These are phyloP conservation scores for Apostichopus parvimensis DNA, from an alignment of 35 echinoderm and acorn worm species.

Conservation along the genomic window DNA sequence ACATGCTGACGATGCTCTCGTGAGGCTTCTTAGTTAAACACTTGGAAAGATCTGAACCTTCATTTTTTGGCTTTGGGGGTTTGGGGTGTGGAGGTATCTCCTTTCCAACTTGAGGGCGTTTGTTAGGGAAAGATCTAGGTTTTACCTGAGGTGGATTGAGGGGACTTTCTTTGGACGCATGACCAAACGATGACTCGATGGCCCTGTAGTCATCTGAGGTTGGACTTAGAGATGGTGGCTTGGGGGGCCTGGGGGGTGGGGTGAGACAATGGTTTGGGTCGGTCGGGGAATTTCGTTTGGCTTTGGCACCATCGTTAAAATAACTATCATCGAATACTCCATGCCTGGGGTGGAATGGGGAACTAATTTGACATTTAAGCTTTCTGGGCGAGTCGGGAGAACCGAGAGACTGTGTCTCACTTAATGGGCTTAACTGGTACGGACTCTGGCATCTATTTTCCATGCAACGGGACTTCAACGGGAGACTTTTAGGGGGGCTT, in stretches of 20 bases:
- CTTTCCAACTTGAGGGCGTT: neutral
- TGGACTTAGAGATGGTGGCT: slow-evolving; percentile 27
- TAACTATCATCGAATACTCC: slow-evolving; percentile 33
- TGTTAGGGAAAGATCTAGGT: neutral
- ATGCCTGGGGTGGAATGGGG: slow-evolving; percentile 22
- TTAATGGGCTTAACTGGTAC: neutral
- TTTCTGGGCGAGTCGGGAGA: neutral
- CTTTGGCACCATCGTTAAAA: neutral
- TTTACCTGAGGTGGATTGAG: slow-evolving; percentile 24
- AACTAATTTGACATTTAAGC: slow-evolving; percentile 12
- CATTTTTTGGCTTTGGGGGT: neutral
- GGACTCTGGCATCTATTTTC: neutral
- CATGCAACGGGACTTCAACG: neutral
- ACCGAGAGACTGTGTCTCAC: neutral
- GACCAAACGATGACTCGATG: neutral
- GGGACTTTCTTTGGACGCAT: neutral
- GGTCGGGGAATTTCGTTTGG: neutral
- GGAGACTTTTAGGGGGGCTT: slow-evolving; percentile 13
- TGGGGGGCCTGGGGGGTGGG: slow-evolving; percentile 42
- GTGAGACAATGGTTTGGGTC: neutral
- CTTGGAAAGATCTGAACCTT: slow-evolving; percentile 22
- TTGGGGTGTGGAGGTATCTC: slow-evolving; percentile 6
- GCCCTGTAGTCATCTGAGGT: neutral
- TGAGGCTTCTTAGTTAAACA: neutral
- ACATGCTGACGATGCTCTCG: neutral